A percentile compares a stretch with the other conserved stretches of the same genome.
phyloP scores from a whole-genome alignment of 2,888 invertebrate species.

The Apamea anceps region DNA sequence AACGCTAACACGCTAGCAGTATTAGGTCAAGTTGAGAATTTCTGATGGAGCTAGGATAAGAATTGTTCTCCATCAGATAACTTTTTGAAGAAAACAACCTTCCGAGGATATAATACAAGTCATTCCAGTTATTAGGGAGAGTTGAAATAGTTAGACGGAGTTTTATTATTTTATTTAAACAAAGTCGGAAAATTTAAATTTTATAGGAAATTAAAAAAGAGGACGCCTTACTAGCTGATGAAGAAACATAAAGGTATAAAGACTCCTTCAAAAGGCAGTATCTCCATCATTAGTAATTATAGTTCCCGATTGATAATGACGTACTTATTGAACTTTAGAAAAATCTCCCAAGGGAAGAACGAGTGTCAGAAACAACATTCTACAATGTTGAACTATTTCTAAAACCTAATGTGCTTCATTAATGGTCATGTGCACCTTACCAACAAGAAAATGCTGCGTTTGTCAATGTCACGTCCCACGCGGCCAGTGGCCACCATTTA shows the following conservation, averaged over 20 bases:
- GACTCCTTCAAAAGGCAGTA: background rate
- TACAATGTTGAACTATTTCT: background rate
- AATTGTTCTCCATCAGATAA: conserved; percentile 9
- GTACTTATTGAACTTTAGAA: background rate
- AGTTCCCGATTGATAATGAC: too few relatives aligned
- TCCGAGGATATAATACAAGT: background rate
- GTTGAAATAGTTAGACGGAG: too few relatives aligned
- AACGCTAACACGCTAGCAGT: conserved; percentile 36
- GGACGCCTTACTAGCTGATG: background rate
- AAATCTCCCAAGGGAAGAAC: background rate
- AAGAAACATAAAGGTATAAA: background rate
- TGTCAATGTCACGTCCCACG: conserved; percentile 75
- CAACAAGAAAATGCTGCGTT: conserved; percentile 26
- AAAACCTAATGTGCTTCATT: background rate
- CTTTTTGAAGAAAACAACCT: background rate
- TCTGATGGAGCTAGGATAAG: conserved; percentile 24
- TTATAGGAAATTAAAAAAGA: background rate
- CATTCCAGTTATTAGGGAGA: background rate
- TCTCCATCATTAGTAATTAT: background rate
- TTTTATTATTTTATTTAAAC: background rate
- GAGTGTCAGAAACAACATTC: background rate
- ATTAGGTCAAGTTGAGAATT: conserved; percentile 61
- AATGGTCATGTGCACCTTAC: background rate
- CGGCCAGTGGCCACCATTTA: conserved; percentile 67
- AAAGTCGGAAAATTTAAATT: background rate